These are phyloP conservation scores for Sebastes hopkinsi DNA, from an alignment of 2,797 vertebrate species.

Conservation along the genomic window DNA sequence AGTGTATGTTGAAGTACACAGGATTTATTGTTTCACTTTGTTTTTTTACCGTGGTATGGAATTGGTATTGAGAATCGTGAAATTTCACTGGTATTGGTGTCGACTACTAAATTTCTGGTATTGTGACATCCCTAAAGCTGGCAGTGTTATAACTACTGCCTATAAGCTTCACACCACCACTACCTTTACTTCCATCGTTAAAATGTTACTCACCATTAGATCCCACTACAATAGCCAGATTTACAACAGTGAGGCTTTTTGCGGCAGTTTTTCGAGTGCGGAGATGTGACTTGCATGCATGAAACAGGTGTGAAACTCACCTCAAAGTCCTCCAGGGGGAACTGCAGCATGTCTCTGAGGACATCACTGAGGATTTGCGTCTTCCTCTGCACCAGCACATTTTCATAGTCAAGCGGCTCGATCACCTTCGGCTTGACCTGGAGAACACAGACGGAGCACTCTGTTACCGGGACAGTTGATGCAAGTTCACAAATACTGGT, in stretches of 20 bases:
- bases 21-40: too few relatives aligned
- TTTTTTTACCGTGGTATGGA: too few relatives aligned
- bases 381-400: conserved; percentile 96
- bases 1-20: too few relatives aligned
- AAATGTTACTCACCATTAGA: background rate
- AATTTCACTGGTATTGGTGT: too few relatives aligned
- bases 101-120: too few relatives aligned
- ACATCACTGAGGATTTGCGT: conserved; percentile 97
- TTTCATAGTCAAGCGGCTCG: conserved; percentile 98
- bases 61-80: too few relatives aligned
- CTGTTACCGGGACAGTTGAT: background rate
- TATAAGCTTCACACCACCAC: background rate
- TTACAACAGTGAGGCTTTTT: background rate
- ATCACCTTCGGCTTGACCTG: conserved; percentile 97
- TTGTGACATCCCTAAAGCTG: background rate
- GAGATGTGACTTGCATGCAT: background rate
- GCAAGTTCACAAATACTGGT: background rate
- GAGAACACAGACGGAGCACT: conserved; percentile 24
- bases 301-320: conserved; percentile 70
- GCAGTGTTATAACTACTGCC: background rate
- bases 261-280: background rate
- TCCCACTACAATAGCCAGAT: background rate
- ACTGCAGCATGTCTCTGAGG: conserved; percentile 96
- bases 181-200: background rate
- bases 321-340: conserved; percentile 97